Percentiles rank a stretch among this genome's conserved stretches.
Conservation (phyloP, 2,888 invertebrate genomes). For the Melanchra persicariae region DNA sequence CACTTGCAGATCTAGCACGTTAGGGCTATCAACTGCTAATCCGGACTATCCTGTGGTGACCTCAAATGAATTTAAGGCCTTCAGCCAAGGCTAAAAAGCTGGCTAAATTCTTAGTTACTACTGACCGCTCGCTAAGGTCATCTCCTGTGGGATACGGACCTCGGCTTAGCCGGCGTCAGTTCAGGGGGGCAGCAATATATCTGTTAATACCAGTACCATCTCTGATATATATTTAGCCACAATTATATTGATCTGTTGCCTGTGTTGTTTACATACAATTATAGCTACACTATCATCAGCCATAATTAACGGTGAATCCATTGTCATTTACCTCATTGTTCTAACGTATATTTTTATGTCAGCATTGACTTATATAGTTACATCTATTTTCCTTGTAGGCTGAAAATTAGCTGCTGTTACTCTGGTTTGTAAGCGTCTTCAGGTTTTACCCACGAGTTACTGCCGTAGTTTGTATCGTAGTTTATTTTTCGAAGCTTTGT, state of each 20-base stretch:
- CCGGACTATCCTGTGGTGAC: no score
- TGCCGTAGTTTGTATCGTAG: neutral
- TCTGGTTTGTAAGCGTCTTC: neutral
- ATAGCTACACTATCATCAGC: conserved; percentile 19
- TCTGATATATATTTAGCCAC: conserved; percentile 28
- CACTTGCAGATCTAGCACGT: no score
- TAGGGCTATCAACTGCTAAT: no score
- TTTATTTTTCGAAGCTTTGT: no score
- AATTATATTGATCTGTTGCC: conserved; percentile 30
- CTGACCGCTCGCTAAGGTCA: no score
- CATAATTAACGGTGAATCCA: conserved; percentile 53
- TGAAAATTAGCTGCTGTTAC: neutral
- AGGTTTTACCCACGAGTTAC: neutral
- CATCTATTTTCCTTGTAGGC: conserved; percentile 49
- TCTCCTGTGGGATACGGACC: no score
- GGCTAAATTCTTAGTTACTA: no score
- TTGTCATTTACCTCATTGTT: conserved; percentile 64
- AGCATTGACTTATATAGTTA: conserved; percentile 22
- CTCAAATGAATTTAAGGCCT: no score
- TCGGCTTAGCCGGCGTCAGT: no score
- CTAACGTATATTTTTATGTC: conserved; percentile 50
- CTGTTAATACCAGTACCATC: neutral
- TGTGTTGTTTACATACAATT: conserved; percentile 24
- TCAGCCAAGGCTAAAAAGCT: no score
- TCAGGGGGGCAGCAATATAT: no score